Evolutionary conservation across 2,888 invertebrate genomes (phyloP).

Genomic region (Rhagophthalmus giganteus): DNA sequence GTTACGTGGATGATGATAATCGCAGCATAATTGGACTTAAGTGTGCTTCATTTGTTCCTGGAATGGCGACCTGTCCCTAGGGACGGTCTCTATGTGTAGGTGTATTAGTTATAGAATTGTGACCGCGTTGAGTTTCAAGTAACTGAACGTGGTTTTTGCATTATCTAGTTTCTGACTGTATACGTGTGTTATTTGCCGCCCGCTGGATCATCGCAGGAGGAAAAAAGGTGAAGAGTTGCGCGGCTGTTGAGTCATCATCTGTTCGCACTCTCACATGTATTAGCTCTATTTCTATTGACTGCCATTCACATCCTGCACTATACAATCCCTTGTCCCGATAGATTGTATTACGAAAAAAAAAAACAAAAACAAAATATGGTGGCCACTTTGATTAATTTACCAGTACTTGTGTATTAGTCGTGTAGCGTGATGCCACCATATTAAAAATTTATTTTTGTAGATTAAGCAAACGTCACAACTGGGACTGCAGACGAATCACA

Average conservation of each 20-base stretch:
- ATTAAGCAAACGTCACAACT: too few relatives aligned
- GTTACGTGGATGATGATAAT: constrained; percentile 10
- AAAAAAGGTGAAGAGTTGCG: constrained; percentile 66
- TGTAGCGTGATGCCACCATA: too few relatives aligned
- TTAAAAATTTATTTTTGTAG: too few relatives aligned
- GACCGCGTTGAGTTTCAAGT: constrained; percentile 32
- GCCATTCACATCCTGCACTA: constrained; percentile 26
- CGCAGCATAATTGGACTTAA: constrained; percentile 47
- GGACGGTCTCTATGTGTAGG: constrained; percentile 52
- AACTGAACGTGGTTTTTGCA: constrained; percentile 51
- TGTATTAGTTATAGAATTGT: constrained; percentile 42
- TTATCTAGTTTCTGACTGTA: constrained; percentile 54
- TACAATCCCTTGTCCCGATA: constrained; percentile 5
- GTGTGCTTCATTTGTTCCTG: constrained; percentile 58
- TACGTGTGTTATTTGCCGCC: constrained; percentile 56
- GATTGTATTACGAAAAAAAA: too few relatives aligned
- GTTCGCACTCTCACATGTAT: constrained; percentile 56
- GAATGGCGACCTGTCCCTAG: constrained; percentile 53
- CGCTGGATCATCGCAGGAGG: constrained; percentile 60
- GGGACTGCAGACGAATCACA: too few relatives aligned
- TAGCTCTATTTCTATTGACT: constrained; percentile 46
- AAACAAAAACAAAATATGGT: too few relatives aligned
- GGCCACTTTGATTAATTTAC: too few relatives aligned
- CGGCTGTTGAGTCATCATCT: constrained; percentile 54
- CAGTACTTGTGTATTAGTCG: too few relatives aligned